phyloP scores from a whole-genome alignment of 2,113 vertebrate species.

The Suncus etruscus region DNA sequence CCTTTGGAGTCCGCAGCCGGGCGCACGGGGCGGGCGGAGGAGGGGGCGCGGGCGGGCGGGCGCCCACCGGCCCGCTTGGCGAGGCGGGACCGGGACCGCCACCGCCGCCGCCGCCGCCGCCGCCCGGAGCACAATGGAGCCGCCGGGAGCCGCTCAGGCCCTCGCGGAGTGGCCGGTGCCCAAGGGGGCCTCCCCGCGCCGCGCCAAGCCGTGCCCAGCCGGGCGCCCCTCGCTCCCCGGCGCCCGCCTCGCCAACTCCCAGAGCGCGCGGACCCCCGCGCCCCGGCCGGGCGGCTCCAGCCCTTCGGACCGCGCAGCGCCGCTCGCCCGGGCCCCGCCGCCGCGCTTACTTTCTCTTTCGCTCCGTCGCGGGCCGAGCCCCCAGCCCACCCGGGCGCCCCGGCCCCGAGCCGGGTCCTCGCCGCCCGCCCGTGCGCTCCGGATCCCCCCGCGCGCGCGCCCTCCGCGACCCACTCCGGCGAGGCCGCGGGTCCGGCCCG shows the following conservation, averaged over 20 bases:
- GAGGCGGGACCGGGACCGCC: slow-evolving; percentile 38
- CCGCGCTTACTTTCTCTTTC: slow-evolving; percentile 88
- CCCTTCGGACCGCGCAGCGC: slow-evolving; percentile 43
- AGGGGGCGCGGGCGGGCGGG: slow-evolving; percentile 79
- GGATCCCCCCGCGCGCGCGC: slow-evolving; percentile 19
- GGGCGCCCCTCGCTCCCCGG: slow-evolving; percentile 51
- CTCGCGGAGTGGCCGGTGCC: slow-evolving; percentile 58
- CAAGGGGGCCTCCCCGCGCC: slow-evolving; percentile 28
- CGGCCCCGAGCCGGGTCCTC: slow-evolving; percentile 44
- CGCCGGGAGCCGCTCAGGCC: slow-evolving; percentile 76
- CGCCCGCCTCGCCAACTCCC: background rate
- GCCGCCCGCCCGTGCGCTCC: background rate
- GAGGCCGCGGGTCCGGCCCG: background rate
- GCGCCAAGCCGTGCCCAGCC: slow-evolving; percentile 55
- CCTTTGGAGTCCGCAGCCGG: slow-evolving; percentile 79
- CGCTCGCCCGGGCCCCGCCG: background rate
- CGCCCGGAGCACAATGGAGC: slow-evolving; percentile 82
- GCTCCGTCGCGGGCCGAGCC: slow-evolving; percentile 71
- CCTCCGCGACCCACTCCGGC: background rate
- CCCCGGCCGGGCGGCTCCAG: background rate
- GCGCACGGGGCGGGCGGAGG: slow-evolving; percentile 75
- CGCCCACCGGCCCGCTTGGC: slow-evolving; percentile 63
- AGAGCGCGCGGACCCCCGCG: background rate
- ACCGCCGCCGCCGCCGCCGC: slow-evolving; percentile 77
- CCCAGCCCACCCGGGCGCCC: slow-evolving; percentile 41